Evolutionary conservation across 2,888 invertebrate species (phyloP).

Genomic region (Acleris sparsana): DNA sequence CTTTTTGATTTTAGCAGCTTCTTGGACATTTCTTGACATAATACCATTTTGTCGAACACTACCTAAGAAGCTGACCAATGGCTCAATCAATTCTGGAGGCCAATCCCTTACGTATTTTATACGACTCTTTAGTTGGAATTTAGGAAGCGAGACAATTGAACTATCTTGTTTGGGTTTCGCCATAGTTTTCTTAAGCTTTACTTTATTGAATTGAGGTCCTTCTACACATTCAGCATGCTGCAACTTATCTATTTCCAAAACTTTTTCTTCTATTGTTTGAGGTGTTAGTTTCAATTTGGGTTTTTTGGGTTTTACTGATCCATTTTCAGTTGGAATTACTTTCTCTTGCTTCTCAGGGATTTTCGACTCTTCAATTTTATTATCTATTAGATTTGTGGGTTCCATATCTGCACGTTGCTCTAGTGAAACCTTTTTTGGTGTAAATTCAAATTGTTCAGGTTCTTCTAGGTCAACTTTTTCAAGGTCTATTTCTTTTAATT

Average conservation of each 20-base stretch:
- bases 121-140: constrained; percentile 88
- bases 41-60: constrained; percentile 86
- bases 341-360: constrained; percentile 39
- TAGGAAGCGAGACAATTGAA: constrained; percentile 80
- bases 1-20: constrained; percentile 86
- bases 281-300: constrained; percentile 68
- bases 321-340: constrained; percentile 50
- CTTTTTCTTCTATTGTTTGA: constrained; percentile 85
- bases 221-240: constrained; percentile 85
- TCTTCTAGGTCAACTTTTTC: constrained; percentile 83
- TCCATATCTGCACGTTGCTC: constrained; percentile 39
- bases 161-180: constrained; percentile 76
- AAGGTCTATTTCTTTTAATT: constrained; percentile 72
- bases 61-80: constrained; percentile 79
- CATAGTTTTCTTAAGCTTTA: constrained; percentile 87
- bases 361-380: constrained; percentile 21
- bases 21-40: constrained; percentile 88
- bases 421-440: constrained; percentile 16
- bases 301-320: constrained; percentile 44
- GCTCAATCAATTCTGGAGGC: constrained; percentile 83
- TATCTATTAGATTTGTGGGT: constrained; percentile 51
- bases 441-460: constrained; percentile 58
- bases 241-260: constrained; percentile 85
- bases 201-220: constrained; percentile 85
- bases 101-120: constrained; percentile 85